Evolutionary conservation across 2,797 vertebrate species (phyloP).

Genomic region (Lateolabrax maculatus): DNA sequence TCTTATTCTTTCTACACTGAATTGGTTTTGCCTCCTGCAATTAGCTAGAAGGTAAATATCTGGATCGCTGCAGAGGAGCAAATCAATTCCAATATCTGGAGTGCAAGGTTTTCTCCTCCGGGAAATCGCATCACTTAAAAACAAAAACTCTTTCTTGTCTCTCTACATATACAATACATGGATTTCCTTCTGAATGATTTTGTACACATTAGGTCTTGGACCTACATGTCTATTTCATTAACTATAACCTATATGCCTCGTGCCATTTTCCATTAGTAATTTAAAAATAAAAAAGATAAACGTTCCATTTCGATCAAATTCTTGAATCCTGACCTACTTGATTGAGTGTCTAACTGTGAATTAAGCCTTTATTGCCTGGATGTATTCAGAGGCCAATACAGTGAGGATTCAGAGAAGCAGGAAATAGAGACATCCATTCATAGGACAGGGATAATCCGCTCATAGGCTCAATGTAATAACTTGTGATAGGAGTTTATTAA

Average conservation of each 20-base stretch:
- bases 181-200: slow-evolving; percentile 45
- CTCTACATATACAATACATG: slow-evolving; percentile 38
- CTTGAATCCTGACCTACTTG: slow-evolving; percentile 34
- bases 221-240: slow-evolving; percentile 19
- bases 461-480: slow-evolving; percentile 79
- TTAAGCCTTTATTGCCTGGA: slow-evolving; percentile 30
- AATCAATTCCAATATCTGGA: slow-evolving; percentile 83
- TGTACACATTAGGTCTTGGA: slow-evolving; percentile 30
- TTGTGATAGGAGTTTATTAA: slow-evolving; percentile 82
- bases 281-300: slow-evolving; percentile 9
- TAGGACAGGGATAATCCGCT: slow-evolving; percentile 79
- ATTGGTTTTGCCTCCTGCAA: slow-evolving; percentile 71
- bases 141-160: slow-evolving; percentile 65
- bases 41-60: slow-evolving; percentile 82
- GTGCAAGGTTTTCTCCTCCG: slow-evolving; percentile 70
- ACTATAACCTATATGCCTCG: slow-evolving; percentile 8
- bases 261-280: slow-evolving; percentile 38
- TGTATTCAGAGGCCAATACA: slow-evolving; percentile 31
- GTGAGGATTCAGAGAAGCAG: slow-evolving; percentile 43
- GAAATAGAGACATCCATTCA: slow-evolving; percentile 68
- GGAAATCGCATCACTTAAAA: slow-evolving; percentile 77
- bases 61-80: slow-evolving; percentile 67
- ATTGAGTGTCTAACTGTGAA: slow-evolving; percentile 34
- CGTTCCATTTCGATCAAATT: slow-evolving; percentile 32
- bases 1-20: slow-evolving; percentile 53